Percentiles rank a stretch among this genome's conserved stretches.
These are phyloP conservation scores for Drosophila pseudoobscura DNA, from an alignment of 1,140 invertebrate genomes.

Conservation along the genomic window DNA sequence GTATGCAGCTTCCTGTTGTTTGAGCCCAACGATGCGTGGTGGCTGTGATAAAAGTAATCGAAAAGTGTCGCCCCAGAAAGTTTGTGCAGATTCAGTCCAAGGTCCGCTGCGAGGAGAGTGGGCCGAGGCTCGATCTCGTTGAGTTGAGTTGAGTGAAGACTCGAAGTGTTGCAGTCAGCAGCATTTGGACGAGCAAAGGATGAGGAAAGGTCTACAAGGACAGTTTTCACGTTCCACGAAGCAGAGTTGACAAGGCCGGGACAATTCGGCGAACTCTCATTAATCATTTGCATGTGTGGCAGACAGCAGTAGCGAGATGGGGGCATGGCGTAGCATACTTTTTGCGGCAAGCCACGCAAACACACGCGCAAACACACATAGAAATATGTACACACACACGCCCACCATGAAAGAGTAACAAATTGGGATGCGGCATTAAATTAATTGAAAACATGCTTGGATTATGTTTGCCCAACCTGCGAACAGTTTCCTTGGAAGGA, in stretches of 20 bases:
- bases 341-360: conserved; percentile 50
- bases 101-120: conserved; percentile 1
- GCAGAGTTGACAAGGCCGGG: conserved; percentile 52
- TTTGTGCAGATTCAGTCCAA: conserved; percentile 13
- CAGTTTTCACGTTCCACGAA: conserved; percentile 22
- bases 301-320: neutral
- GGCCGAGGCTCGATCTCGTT: conserved; percentile 21
- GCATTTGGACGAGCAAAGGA: conserved; percentile 33
- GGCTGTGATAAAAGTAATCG: conserved; percentile 72
- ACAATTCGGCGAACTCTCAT: conserved; percentile 61
- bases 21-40: conserved; percentile 73
- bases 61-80: conserved; percentile 42
- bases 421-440: conserved; percentile 66
- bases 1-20: conserved; percentile 74
- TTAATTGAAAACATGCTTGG: conserved; percentile 73
- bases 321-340: conserved; percentile 14
- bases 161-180: conserved; percentile 22
- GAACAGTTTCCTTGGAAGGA: conserved; percentile 15
- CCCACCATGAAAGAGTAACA: conserved; percentile 8
- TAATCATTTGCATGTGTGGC: conserved; percentile 70
- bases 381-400: neutral
- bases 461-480: conserved; percentile 69
- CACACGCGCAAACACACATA: conserved; percentile 6
- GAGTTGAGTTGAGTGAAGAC: conserved; percentile 23
- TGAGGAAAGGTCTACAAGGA: conserved; percentile 30